Base-by-base conservation (phyloP, 2,113 vertebrate genomes). In the Penelope pileata region DNA sequence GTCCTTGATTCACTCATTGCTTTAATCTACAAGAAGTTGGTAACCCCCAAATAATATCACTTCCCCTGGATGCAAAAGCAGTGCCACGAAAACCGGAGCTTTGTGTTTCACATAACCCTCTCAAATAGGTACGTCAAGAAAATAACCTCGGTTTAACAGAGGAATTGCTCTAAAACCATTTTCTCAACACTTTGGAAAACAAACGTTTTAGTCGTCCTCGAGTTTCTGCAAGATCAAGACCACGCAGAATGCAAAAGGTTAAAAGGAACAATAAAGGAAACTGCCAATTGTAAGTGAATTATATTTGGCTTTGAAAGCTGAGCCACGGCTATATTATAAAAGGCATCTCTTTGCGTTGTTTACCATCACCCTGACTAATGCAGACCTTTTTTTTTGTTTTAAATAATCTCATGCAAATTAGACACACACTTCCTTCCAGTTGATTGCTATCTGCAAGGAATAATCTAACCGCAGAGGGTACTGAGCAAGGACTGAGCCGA, bases 361-460 rank as follows among this genome's bases (percentile, higher is more conserved):
- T 98, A 98, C 98, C 98, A 98, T 98, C 97, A 98, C 97, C 97
- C 98, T 98, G 98, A 98, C 98, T 98, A 98, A 98, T 98, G 98
- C 97, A 98, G 97, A 98, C 96, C 97, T 97, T 98, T 98, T 98
- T 97, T 98, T 98, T 98, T 97, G 97, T 98, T 98, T 98, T 98
- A 98, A 98, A 98, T 98, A 98, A 98, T 98, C 98, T 98, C 98
- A 98, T 98, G 98, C 98, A 98, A 98, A 98, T 98, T 98, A 98
- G 98, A 98, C 97, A 98, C 98, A 98, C 96, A 98, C 98, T 98
- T 98, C 98, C 98, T 98, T 98, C 97, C 97, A 98, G 97, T 98
- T 98, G 98, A 98, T 98, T 98, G 98, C 98, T 98, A 98, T 98
- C 98, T 98, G 97, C 97, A 97, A 98, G 97, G 97, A 98, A 97